Evolutionary conservation across 2,797 vertebrate genomes (phyloP), one percentile per base, ranked within the genome.

Genomic region (Mycteria americana): DNA sequence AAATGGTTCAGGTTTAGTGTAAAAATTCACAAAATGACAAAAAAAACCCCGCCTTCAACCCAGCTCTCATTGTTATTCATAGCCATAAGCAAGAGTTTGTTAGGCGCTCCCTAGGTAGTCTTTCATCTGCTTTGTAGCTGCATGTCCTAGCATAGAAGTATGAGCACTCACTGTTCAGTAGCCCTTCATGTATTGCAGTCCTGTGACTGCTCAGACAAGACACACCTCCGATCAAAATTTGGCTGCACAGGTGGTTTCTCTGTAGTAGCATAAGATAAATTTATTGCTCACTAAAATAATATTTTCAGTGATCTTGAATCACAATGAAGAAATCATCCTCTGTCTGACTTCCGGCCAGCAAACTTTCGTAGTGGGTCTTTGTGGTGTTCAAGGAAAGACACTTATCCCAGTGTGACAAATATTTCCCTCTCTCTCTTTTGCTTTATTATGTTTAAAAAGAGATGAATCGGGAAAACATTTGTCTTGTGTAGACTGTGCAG

Each of bases 381-480:
- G 31, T 67, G 24, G 57, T 63, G 54, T 59, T 87, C 69, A 62
- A 65, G 64, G 51, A 72, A 89, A 91, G 35, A 46, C 15, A n/a
- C 75, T 81, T 78, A 84, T 72, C 63, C 46, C 28, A 41, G 14
- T 12, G 21, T 39, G 45, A 74, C 68, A 85, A 68, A 24, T 56
- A 84, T 78, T 90, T 73, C 22, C 43, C 35, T 69, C 46, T 56
- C 41, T 78, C 24, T 74, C 48, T 92, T 85, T 79, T 88, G 37
- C 62, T 91, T 86, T 82, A 93, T 90, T 82, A 53, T 27, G 7
- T 93, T 90, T 93, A 89, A 96, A 94, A 89, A 85, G 74, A 88
- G 46, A 75, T 85, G 53, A 94, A 91, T 64, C 85, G 56, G 69
- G 80, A 82, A 95, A 95, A 89, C 48, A 74, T 96, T 94, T 95